Percentiles rank a stretch among this genome's conserved stretches.
Evolutionary conservation across 2,797 vertebrate genomes (phyloP).

Genomic region (Enteromius thamalakanensis): DNA sequence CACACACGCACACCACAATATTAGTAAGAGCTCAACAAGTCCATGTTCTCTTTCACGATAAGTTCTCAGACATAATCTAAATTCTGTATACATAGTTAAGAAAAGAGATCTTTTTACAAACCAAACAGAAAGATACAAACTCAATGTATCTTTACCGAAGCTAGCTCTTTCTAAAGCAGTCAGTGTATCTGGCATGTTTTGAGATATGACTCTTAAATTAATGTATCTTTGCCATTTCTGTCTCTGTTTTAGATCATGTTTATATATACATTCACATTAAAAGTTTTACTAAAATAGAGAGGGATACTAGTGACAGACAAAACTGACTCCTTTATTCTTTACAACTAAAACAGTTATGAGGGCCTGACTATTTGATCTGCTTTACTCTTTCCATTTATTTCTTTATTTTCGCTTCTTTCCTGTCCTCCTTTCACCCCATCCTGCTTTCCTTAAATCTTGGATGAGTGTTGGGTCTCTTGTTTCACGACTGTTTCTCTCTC

Average conservation of each 20-base stretch:
- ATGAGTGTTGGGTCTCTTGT: conserved; percentile 22
- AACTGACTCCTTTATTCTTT: background rate
- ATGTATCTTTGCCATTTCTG: conserved; percentile 14
- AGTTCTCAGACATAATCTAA: conserved; percentile 22
- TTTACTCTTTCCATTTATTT: conserved; percentile 16
- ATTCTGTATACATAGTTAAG: background rate
- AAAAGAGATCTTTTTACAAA: background rate
- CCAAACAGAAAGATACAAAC: background rate
- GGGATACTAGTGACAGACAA: background rate
- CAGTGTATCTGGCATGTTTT: background rate
- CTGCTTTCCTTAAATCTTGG: conserved; percentile 14
- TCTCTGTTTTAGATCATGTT: conserved; percentile 15
- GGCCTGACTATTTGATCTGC: background rate
- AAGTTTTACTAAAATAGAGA: background rate
- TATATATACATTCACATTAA: background rate
- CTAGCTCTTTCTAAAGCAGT: background rate
- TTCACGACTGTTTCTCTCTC: conserved; percentile 10
- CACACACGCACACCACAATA: background rate
- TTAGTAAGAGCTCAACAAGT: conserved; percentile 14
- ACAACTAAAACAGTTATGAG: background rate
- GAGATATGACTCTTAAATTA: background rate
- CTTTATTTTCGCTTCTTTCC: conserved; percentile 40
- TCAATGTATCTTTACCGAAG: background rate
- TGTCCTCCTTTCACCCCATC: conserved; percentile 24
- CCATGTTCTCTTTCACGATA: conserved; percentile 27